A percentile compares a stretch with the other conserved stretches of the same genome.
These are phyloP conservation scores for Gopherus flavomarginatus DNA, from an alignment of 2,113 vertebrate genomes.

Conservation along the genomic window DNA sequence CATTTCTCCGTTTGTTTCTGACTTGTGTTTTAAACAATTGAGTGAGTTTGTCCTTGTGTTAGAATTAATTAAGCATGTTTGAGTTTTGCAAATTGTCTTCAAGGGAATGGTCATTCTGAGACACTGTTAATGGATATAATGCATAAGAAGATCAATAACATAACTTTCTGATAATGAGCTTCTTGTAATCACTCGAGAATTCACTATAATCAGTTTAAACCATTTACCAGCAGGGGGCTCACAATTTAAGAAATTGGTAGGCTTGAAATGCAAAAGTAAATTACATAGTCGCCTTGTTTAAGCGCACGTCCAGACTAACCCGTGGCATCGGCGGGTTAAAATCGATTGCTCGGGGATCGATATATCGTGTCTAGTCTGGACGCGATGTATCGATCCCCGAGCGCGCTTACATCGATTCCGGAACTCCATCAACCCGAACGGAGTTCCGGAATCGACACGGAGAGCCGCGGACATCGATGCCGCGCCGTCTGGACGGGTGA, in stretches of 20 bases:
- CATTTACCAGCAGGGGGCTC: conserved; percentile 41
- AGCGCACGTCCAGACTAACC: too few species aligned
- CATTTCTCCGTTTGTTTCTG: not conserved
- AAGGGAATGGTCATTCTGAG: conserved; percentile 35
- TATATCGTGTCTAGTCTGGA: too few species aligned
- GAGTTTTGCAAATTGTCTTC: conserved; percentile 28
- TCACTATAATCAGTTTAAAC: conserved; percentile 27
- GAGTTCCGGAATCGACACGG: too few species aligned
- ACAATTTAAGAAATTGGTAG: conserved; percentile 37
- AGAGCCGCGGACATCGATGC: too few species aligned
- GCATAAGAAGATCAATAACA: conserved; percentile 58
- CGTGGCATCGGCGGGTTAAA: too few species aligned
- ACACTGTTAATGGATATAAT: conserved; percentile 33
- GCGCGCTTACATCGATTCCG: too few species aligned
- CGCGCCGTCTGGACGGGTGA: too few species aligned
- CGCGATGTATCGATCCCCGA: too few species aligned
- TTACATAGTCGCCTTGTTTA: not conserved
- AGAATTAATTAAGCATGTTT: conserved; percentile 59
- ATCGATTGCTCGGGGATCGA: too few species aligned
- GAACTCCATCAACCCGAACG: too few species aligned
- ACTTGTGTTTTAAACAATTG: conserved; percentile 49
- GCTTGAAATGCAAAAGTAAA: conserved; percentile 29
- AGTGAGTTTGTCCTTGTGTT: conserved; percentile 39
- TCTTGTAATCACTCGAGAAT: conserved; percentile 2
- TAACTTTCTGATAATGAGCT: conserved; percentile 44